Base-by-base conservation (phyloP, 2,888 invertebrate genomes). In the Ceramica pisi region DNA sequence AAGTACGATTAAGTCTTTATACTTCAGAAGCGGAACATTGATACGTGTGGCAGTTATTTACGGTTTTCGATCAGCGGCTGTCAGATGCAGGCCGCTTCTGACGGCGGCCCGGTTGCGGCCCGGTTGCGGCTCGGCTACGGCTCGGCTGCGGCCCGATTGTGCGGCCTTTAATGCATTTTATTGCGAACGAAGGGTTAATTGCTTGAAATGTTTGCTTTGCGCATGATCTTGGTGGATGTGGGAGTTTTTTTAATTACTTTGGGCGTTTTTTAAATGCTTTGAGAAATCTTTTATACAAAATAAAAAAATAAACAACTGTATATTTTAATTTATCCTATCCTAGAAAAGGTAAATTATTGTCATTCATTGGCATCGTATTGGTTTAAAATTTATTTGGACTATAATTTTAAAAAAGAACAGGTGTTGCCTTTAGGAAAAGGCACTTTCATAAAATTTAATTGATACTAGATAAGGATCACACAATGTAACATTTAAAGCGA, bases 51-150 rank as follows among this genome's bases (percentile, higher is more conserved):
- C 14, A 21, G 57, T 66, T 79, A 80, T 76, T 76, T 63, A 71
- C 51, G 51, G 55, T 23, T 71, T 67, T 65, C 78, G 61, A 75
- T 79, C 71, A 80, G 31, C 51, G 14, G 23, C 81, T 68, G 79
- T 80, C 81, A 72, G 53, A 9, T 56, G 59, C 79, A 80, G 57
- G 35, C 50, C n/a, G 59, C 23, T 44, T 64, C 16, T 12, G 67
- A 57, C 10, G 21, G 38, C 51, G 21, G 31, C 26, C 57, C 55
- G 46, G 21, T 72, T 56, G 31, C 51, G 23, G 31, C 26, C 57
- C 50, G 50, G 16, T 71, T 56, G 38, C 44, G 41, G 41, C 23
- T 48, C 19, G 51, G 19, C 26, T 67, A 44, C 41, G 38, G 41
- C 21, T 57, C 55, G 41, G 16, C 64, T 70, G 57, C 61, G 57